Evolutionary conservation across 2,113 vertebrate genomes (phyloP).

Genomic region (Daphoenositta chrysoptera): DNA sequence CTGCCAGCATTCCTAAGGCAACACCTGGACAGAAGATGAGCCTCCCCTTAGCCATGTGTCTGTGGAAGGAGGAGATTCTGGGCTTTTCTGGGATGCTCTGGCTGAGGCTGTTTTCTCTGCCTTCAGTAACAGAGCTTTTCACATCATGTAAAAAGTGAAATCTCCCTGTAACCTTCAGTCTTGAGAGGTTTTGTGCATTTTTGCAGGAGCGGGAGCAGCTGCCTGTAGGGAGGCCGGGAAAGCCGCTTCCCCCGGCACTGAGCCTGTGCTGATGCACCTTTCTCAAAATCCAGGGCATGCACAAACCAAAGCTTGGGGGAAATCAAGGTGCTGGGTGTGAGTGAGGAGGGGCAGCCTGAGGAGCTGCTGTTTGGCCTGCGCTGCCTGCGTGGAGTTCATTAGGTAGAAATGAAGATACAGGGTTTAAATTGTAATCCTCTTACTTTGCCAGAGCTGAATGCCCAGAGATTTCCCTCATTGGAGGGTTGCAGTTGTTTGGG

Average conservation of each 20-base stretch:
- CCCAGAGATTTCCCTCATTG: neutral
- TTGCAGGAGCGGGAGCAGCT: accelerated
- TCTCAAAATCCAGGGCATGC: neutral
- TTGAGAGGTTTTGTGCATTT: neutral
- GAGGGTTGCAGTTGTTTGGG: neutral
- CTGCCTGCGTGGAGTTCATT: neutral
- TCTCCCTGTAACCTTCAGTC: neutral
- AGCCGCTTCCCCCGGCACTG: accelerated
- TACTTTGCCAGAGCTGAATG: neutral
- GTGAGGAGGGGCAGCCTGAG: neutral
- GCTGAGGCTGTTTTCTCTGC: neutral
- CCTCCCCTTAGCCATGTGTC: neutral
- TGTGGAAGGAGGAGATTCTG: neutral
- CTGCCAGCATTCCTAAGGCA: accelerated
- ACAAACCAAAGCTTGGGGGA: neutral
- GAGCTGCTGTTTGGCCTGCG: accelerated
- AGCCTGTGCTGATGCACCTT: neutral
- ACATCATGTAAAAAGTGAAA: accelerated
- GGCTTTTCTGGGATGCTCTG: neutral
- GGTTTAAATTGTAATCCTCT: neutral
- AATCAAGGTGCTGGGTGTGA: neutral
- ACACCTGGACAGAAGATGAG: neutral
- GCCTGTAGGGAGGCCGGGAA: neutral
- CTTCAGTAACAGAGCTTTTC: neutral
- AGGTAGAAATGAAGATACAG: neutral